Percentiles rank a stretch among this genome's conserved stretches.
These are phyloP conservation scores for Salvelinus fontinalis DNA, from an alignment of 2,113 vertebrate genomes.

Conservation along the genomic window DNA sequence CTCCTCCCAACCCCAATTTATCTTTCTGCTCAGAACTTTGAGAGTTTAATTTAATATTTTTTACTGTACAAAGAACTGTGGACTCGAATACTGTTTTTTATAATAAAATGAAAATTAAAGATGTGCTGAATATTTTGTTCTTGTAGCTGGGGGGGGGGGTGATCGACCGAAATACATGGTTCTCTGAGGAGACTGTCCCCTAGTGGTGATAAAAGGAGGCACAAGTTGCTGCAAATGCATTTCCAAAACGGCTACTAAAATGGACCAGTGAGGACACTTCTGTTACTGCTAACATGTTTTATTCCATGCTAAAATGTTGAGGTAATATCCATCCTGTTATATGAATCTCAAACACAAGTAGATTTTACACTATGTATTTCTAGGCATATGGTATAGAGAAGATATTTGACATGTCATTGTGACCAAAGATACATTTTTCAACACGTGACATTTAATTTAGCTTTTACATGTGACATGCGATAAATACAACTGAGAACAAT, in stretches of 20 bases:
- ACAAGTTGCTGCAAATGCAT: not conserved
- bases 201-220: slow-evolving; percentile 26
- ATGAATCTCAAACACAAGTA: not conserved
- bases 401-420: slow-evolving; percentile 37
- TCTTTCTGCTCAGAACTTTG: slow-evolving; percentile 71
- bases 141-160: no score
- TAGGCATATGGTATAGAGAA: slow-evolving; percentile 52
- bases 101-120: slow-evolving; percentile 78
- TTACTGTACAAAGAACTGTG: slow-evolving; percentile 81
- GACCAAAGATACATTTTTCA: slow-evolving; percentile 25
- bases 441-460: slow-evolving; percentile 63
- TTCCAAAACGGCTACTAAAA: not conserved
- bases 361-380: slow-evolving; percentile 63
- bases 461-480: slow-evolving; percentile 72
- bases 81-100: slow-evolving; percentile 76
- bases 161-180: no score
- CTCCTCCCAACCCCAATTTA: slow-evolving; percentile 50
- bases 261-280: not conserved
- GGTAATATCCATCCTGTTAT: not conserved
- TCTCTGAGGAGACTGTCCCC: slow-evolving; percentile 22
- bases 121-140: not conserved
- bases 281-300: not conserved
- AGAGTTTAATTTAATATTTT: slow-evolving; percentile 82
- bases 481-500: slow-evolving; percentile 62
- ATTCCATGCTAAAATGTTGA: not conserved